phyloP scores from a whole-genome alignment of 2,113 vertebrate genomes.

The Sander lucioperca region DNA sequence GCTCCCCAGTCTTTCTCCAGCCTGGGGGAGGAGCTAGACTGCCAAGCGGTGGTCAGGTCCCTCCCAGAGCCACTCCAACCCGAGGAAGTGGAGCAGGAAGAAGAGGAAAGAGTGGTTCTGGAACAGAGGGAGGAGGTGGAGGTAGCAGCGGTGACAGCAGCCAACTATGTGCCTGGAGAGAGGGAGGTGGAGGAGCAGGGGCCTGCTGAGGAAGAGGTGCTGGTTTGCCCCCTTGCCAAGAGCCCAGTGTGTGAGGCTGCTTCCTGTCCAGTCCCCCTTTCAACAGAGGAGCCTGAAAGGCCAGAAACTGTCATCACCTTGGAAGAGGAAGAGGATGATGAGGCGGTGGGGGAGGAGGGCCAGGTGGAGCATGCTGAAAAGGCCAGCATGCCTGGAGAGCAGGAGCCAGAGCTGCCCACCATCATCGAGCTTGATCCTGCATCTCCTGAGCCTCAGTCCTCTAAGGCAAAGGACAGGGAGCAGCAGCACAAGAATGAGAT shows the following conservation, averaged over 20 bases:
- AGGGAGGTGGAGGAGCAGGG: constrained; percentile 63
- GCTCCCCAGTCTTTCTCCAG: constrained; percentile 63
- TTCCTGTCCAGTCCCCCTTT: constrained; percentile 67
- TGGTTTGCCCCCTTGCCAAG: constrained; percentile 73
- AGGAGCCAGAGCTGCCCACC: constrained; percentile 44
- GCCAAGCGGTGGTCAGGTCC: constrained; percentile 75
- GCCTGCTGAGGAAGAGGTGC: constrained; percentile 68
- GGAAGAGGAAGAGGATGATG: constrained; percentile 74
- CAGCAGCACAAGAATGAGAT: constrained; percentile 45
- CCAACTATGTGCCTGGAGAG: constrained; percentile 65
- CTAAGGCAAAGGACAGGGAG: constrained; percentile 32
- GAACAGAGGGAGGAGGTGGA: constrained; percentile 70
- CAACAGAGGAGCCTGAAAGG: constrained; percentile 66
- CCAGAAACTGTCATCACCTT: constrained; percentile 73
- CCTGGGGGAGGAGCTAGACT: constrained; percentile 73
- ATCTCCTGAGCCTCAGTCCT: constrained; percentile 26
- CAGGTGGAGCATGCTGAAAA: constrained; percentile 65
- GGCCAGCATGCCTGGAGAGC: constrained; percentile 66
- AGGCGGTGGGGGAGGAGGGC: constrained; percentile 53
- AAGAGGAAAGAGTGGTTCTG: constrained; percentile 54
- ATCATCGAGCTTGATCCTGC: constrained; percentile 69
- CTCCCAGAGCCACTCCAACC: constrained; percentile 73
- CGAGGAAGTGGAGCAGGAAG: constrained; percentile 63
- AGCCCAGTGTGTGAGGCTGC: constrained; percentile 67
- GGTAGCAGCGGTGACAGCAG: constrained; percentile 38